These are phyloP conservation scores for Eustalomyia histrio DNA, from an alignment of 2,888 invertebrate genomes.

Conservation along the genomic window DNA sequence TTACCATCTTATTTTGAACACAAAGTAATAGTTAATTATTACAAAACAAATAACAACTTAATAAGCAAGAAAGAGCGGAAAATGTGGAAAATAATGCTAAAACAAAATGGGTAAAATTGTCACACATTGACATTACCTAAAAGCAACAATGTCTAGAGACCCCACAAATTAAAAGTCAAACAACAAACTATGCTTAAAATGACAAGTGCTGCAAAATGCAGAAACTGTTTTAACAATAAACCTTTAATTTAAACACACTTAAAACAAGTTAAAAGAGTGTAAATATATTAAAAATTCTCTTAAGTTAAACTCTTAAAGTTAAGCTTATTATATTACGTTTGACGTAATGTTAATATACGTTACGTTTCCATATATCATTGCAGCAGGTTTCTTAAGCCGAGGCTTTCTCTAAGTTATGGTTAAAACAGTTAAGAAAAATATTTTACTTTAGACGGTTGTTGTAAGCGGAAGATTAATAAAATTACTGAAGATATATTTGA, in stretches of 20 bases:
- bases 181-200: constrained; percentile 6
- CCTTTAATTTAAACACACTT: neutral
- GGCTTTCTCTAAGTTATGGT: constrained; percentile 52
- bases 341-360: constrained; percentile 35
- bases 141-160: constrained; percentile 8
- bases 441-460: constrained; percentile 57
- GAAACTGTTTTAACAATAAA: neutral
- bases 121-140: constrained; percentile 19
- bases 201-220: constrained; percentile 43
- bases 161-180: neutral
- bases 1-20: neutral
- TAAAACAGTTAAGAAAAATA: constrained; percentile 51
- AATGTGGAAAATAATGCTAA: neutral
- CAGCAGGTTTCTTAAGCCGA: constrained; percentile 6
- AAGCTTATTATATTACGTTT: constrained; percentile 25
- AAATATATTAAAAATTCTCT: constrained; percentile 19
- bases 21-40: constrained; percentile 1
- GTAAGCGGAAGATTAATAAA: constrained; percentile 51
- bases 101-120: constrained; percentile 10
- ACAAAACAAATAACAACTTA: constrained; percentile 3
- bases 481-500: neutral
- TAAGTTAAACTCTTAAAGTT: neutral
- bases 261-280: neutral
- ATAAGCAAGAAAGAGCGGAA: neutral
- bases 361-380: constrained; percentile 1